Conservation (phyloP, 1,140 invertebrate species). For the Caenorhabditis latens region DNA sequence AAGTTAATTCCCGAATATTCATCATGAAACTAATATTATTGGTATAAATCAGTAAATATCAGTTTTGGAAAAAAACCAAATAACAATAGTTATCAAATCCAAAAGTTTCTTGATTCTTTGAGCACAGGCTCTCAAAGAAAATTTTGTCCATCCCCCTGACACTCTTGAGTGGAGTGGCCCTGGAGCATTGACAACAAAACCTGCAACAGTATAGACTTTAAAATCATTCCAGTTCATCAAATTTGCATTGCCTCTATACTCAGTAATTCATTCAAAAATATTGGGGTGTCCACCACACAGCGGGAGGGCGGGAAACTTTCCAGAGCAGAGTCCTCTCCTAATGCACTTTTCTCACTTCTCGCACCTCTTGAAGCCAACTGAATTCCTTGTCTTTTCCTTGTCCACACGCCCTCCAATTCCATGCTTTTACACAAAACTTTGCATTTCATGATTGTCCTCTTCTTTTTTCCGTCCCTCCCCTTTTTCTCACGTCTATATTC, state of each 20-base stretch:
- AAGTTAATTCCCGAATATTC: too few relatives aligned
- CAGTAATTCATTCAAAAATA: slow-evolving; percentile 54
- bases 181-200: not conserved
- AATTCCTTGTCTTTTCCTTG: slow-evolving; percentile 36
- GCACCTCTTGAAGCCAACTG: slow-evolving; percentile 44
- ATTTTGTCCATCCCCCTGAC: too few relatives aligned
- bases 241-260: slow-evolving; percentile 33
- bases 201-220: not conserved
- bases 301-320: slow-evolving; percentile 47
- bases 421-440: slow-evolving; percentile 50
- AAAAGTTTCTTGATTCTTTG: too few relatives aligned
- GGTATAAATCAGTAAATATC: too few relatives aligned
- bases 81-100: too few relatives aligned
- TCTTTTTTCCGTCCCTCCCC: not conserved
- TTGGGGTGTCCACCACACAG: not conserved
- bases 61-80: too few relatives aligned
- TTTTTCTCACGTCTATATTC: slow-evolving; percentile 50
- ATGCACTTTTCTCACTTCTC: slow-evolving; percentile 53
- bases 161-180: too few relatives aligned
- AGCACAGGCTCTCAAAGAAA: too few relatives aligned
- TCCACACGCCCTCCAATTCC: slow-evolving; percentile 52
- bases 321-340: not conserved
- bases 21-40: too few relatives aligned
- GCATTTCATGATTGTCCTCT: slow-evolving; percentile 47
- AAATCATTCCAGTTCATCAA: slow-evolving; percentile 48